Conservation (phyloP, 2,888 invertebrate genomes). For the Allygus modestus region DNA sequence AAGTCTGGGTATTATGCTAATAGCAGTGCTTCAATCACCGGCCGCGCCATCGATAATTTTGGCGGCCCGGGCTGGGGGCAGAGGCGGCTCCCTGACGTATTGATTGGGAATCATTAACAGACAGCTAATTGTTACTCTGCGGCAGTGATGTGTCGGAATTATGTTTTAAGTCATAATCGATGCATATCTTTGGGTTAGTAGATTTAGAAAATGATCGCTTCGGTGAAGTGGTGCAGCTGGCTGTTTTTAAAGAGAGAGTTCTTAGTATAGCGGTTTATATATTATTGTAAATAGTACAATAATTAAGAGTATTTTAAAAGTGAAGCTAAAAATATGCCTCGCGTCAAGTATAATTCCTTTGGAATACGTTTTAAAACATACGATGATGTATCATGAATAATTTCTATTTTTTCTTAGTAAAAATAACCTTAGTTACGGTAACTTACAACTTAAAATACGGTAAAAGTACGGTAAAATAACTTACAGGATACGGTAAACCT, state of each 20-base stretch:
- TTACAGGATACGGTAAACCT: too few relatives aligned
- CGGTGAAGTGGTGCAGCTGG: neutral
- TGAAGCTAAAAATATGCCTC: too few relatives aligned
- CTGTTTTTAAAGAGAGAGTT: neutral
- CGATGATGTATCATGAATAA: too few relatives aligned
- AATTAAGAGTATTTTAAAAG: too few relatives aligned
- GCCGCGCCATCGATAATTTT: slow-evolving; percentile 6
- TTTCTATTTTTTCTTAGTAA: too few relatives aligned
- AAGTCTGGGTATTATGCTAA: slow-evolving; percentile 10
- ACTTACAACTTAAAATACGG: too few relatives aligned
- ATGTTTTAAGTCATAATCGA: slow-evolving; percentile 16
- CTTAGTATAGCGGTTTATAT: too few relatives aligned
- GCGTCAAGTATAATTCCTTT: too few relatives aligned
- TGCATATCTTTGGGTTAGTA: slow-evolving; percentile 17
- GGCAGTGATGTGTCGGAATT: slow-evolving; percentile 19
- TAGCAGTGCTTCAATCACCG: neutral
- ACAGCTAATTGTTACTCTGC: slow-evolving; percentile 23
- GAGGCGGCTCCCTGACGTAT: neutral
- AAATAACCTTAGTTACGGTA: too few relatives aligned
- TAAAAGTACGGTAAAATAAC: too few relatives aligned
- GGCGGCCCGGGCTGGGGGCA: neutral
- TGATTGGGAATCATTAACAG: slow-evolving; percentile 10
- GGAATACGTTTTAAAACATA: too few relatives aligned
- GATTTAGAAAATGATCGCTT: slow-evolving; percentile 9
- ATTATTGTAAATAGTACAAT: too few relatives aligned